Evolutionary conservation across 2,113 vertebrate genomes (phyloP), one percentile per base, ranked within the genome.

Genomic region (Columba livia): DNA sequence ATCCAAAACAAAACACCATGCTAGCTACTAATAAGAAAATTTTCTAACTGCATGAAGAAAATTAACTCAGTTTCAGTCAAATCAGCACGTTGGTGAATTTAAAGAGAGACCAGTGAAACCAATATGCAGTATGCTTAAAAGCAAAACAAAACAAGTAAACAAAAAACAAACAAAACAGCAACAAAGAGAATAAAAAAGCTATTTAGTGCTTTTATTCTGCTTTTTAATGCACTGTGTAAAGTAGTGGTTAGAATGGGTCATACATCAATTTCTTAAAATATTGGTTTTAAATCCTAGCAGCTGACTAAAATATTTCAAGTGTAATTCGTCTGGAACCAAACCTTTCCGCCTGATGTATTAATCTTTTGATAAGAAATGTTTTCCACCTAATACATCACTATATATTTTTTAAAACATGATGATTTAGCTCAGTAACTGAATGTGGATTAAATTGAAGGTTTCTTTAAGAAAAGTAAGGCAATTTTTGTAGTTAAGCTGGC

Each of bases 291-390:
- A 93, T 67, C 48, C 58, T 64, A 88, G 61, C 11, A 90, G 44
- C 81, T 97, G 94, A 96, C 95, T 94, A 85, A 96, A 96, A 92
- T 89, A 96, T 94, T 97, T 77, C 86, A 88, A 36, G 32, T 88
- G 78, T 82, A 97, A 96, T 96, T 93, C 87, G 94, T 97, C 84
- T 94, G 66, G 88, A 96, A 84, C 26, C 50, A 93, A 50, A 29
- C 15, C 10, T 72, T 79, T 16, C 53, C 81, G 32, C 32, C 57
- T 96, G 95, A 96, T 96, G 29, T 93, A 96, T 96, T 93, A 94
- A 73, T 10, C 7, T 88, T 94, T 85, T 93, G 88, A 89, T 91
- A 80, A 47, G 54, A 94, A 90, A 74, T 92, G 78, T 74, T 96
- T 95, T 94, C 60, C 56, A 70, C 56, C 47, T 75, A 94, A 28